These are phyloP conservation scores for Dendrocincla tyrannina DNA, from an alignment of 2,797 vertebrate species.

Conservation along the genomic window DNA sequence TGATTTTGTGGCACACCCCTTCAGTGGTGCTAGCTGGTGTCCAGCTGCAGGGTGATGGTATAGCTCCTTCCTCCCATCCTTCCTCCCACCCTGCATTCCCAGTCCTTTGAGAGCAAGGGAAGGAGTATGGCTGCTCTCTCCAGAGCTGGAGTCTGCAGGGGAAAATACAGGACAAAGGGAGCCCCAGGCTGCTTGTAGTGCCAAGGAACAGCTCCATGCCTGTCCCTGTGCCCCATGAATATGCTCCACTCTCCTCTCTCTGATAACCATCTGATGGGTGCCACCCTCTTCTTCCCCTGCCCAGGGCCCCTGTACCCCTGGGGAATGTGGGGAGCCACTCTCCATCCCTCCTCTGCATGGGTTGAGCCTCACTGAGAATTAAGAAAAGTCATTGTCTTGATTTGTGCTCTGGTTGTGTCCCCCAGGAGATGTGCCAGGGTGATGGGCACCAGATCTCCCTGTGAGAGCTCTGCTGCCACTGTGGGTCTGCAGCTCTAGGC, in stretches of 20 bases:
- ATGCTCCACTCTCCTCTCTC: accelerated
- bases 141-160: background rate
- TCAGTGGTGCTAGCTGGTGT: background rate
- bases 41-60: background rate
- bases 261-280: background rate
- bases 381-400: background rate
- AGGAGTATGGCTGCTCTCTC: background rate
- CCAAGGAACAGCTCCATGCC: background rate
- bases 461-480: accelerated
- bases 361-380: background rate
- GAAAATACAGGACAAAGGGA: background rate
- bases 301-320: accelerated
- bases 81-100: background rate
- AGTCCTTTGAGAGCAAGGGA: background rate
- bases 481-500: accelerated
- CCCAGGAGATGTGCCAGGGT: background rate
- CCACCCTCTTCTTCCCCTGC: background rate
- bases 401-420: background rate
- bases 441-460: background rate
- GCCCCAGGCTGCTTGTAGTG: background rate
- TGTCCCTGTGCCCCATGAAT: background rate
- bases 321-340: background rate
- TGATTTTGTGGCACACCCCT: background rate
- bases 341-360: background rate
- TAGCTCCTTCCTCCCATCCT: background rate